Conservation (phyloP, 2,797 vertebrate genomes). For the Dromococcyx pavoninus region DNA sequence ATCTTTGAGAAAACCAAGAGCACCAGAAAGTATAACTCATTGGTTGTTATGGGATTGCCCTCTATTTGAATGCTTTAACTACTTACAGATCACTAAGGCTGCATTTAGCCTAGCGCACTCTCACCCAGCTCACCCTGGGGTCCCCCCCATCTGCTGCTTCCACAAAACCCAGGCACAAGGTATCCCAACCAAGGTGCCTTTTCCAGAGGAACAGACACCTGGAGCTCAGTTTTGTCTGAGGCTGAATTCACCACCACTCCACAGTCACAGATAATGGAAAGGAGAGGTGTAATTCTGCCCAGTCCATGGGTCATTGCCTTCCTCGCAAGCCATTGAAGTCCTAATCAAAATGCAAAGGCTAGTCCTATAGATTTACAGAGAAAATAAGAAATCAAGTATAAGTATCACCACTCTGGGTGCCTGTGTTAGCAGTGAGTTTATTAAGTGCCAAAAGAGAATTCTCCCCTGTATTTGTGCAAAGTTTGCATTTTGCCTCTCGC, state of each 20-base stretch:
- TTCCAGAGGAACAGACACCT: not conserved
- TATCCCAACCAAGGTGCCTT: fast-evolving
- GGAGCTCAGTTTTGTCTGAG: not conserved
- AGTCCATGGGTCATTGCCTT: not conserved
- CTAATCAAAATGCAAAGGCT: not conserved
- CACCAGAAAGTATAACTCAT: not conserved
- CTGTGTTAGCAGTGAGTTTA: not conserved
- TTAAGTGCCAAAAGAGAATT: not conserved
- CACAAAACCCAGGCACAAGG: not conserved
- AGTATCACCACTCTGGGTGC: not conserved
- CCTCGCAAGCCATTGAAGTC: not conserved
- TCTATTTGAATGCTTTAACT: not conserved
- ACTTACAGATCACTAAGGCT: not conserved
- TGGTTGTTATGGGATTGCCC: not conserved
- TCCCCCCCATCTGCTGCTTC: not conserved
- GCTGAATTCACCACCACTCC: not conserved
- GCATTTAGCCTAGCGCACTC: not conserved
- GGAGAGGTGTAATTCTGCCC: not conserved
- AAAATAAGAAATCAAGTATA: not conserved
- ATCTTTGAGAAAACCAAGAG: not conserved
- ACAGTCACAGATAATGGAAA: not conserved
- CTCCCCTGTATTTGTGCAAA: not conserved
- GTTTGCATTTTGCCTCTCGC: not conserved
- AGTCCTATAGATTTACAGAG: not conserved
- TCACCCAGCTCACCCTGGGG: not conserved